These are phyloP conservation scores for Luperina nickerlii DNA, from an alignment of 2,888 invertebrate genomes.

Conservation along the genomic window DNA sequence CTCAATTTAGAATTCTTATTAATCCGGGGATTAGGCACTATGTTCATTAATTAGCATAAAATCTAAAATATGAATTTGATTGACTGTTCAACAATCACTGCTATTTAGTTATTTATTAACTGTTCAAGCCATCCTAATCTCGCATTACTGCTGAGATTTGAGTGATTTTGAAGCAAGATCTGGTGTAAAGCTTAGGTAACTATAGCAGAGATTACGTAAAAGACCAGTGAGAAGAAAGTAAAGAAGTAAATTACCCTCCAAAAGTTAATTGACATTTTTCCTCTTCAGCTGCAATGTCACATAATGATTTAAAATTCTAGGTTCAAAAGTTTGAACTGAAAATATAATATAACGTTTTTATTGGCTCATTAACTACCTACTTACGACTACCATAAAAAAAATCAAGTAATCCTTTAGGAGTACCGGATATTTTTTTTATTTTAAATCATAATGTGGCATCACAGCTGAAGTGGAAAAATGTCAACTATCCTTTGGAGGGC, in stretches of 20 bases:
- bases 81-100: conserved; percentile 13
- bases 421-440: neutral
- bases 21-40: conserved; percentile 6
- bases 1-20: conserved; percentile 25
- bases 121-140: neutral
- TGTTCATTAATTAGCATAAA: neutral
- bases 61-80: conserved; percentile 17
- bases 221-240: neutral
- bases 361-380: neutral
- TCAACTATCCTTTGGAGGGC: neutral
- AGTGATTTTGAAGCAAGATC: neutral
- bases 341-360: no score
- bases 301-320: neutral
- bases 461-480: neutral
- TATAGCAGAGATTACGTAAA: neutral
- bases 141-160: no score
- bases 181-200: neutral
- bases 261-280: neutral
- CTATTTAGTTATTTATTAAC: neutral
- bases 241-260: neutral
- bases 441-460: neutral
- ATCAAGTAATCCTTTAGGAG: no score
- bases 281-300: neutral
- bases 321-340: neutral
- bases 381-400: neutral